phyloP scores from a whole-genome alignment of 1,140 invertebrate species.

The Pantala flavescens region DNA sequence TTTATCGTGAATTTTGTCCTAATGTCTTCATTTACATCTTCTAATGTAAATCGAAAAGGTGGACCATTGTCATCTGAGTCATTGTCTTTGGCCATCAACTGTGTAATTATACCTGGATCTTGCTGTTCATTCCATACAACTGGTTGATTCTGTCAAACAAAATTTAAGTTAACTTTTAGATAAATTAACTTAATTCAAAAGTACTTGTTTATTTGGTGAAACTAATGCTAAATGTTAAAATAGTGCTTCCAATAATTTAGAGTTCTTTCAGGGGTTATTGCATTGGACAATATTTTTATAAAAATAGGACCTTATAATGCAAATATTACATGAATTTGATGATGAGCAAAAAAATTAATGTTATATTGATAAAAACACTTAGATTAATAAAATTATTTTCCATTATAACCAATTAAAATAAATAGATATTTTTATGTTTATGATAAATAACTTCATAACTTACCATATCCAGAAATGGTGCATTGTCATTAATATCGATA shows the following conservation, averaged over 20 bases:
- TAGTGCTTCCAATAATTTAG: too few species aligned
- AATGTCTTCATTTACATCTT: constrained; percentile 55
- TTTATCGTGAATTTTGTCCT: constrained; percentile 57
- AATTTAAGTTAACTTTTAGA: not conserved
- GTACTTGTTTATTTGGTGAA: too few species aligned
- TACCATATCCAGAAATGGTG: constrained; percentile 68
- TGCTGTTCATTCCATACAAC: constrained; percentile 76
- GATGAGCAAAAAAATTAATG: too few species aligned
- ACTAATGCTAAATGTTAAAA: too few species aligned
- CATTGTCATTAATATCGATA: constrained; percentile 82
- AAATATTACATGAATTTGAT: too few species aligned
- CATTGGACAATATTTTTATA: too few species aligned
- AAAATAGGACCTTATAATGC: too few species aligned
- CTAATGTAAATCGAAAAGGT: constrained; percentile 65
- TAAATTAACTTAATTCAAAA: constrained; percentile 15
- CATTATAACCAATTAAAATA: too few species aligned
- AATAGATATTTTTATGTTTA: too few species aligned
- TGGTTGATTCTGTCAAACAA: constrained; percentile 43
- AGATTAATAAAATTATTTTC: too few species aligned
- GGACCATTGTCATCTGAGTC: constrained; percentile 63
- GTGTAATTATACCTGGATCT: constrained; percentile 51
- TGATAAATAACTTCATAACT: constrained; percentile 27
- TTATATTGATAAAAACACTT: too few species aligned
- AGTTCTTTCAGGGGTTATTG: too few species aligned
- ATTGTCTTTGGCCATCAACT: constrained; percentile 64